Evolutionary conservation across 2,797 vertebrate genomes (phyloP).

Genomic region (Schizothorax lantsangensis): DNA sequence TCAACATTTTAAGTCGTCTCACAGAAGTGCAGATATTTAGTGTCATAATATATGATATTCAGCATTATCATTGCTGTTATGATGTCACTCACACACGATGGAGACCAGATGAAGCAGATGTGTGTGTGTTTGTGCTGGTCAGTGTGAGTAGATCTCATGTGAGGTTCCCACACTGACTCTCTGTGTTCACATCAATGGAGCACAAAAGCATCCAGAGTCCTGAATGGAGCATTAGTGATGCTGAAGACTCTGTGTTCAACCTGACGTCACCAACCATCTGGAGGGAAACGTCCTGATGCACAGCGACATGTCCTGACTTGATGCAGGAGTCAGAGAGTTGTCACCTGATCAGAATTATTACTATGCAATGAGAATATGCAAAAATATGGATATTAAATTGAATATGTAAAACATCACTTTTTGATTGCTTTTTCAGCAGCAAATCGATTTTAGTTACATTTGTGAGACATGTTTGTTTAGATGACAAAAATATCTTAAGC

Average conservation of each 20-base stretch:
- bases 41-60: too few relatives aligned
- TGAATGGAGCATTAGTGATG: constrained; percentile 61
- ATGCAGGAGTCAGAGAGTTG: background rate
- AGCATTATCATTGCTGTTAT: too few relatives aligned
- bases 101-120: constrained; percentile 25
- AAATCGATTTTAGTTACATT: background rate
- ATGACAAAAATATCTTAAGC: background rate
- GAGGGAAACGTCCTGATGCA: background rate
- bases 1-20: too few relatives aligned
- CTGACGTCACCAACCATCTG: constrained; percentile 55
- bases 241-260: constrained; percentile 46
- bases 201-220: constrained; percentile 60
- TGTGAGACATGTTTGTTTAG: background rate
- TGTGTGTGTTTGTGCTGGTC: constrained; percentile 31
- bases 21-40: too few relatives aligned
- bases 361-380: background rate
- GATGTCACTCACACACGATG: background rate
- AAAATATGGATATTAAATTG: background rate
- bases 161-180: constrained; percentile 15
- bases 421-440: background rate
- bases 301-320: too few relatives aligned
- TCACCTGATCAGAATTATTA: too few relatives aligned
- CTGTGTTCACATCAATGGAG: constrained; percentile 59
- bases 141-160: constrained; percentile 53
- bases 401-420: background rate